These are phyloP conservation scores for Schizopygopsis malacanthus DNA, from an alignment of 2,797 vertebrate species.

Conservation along the genomic window DNA sequence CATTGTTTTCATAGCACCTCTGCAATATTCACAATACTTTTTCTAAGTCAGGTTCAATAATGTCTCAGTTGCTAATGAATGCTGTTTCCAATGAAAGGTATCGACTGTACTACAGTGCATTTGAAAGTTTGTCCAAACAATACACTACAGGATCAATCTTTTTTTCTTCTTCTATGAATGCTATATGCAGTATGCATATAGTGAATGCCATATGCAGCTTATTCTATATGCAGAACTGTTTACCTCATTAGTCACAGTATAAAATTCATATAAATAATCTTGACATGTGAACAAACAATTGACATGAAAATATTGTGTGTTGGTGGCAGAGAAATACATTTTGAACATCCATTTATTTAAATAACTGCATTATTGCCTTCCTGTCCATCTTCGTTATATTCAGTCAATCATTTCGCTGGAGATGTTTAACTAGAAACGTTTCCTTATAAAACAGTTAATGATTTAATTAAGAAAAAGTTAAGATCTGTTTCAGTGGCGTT, in stretches of 20 bases:
- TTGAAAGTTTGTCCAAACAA: constrained; percentile 50
- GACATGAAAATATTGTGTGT: not conserved
- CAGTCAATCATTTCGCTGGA: not conserved
- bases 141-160: constrained; percentile 56
- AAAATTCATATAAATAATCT: constrained; percentile 10
- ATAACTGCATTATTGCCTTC: not conserved
- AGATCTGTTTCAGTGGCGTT: not conserved
- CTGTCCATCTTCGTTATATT: not conserved
- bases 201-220: too few relatives aligned
- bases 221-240: constrained; percentile 1
- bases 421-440: not conserved
- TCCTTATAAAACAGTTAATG: not conserved
- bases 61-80: constrained; percentile 55
- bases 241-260: constrained; percentile 36
- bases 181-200: too few relatives aligned
- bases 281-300: constrained; percentile 15
- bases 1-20: constrained; percentile 35
- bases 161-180: not conserved
- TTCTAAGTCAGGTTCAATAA: constrained; percentile 43
- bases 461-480: not conserved
- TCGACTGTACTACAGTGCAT: constrained; percentile 51
- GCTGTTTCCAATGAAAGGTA: constrained; percentile 53
- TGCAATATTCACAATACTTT: constrained; percentile 51
- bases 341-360: not conserved
- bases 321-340: not conserved